These are phyloP conservation scores for Chascanopsetta lugubris DNA, from an alignment of 2,113 vertebrate species.

Conservation along the genomic window DNA sequence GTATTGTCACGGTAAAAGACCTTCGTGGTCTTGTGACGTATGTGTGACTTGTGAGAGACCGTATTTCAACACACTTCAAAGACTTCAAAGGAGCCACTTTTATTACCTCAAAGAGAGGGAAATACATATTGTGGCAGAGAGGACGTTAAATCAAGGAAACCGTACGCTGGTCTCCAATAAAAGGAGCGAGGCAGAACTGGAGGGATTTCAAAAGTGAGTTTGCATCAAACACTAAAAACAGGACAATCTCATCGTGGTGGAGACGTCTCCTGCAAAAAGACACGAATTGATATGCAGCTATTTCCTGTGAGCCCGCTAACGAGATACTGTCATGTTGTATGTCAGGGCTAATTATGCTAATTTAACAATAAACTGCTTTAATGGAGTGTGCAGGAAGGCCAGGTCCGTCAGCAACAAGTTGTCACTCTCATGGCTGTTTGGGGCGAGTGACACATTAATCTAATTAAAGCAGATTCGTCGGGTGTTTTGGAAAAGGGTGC, in stretches of 20 bases:
- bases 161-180: conserved; percentile 1
- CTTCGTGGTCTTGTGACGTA: background rate
- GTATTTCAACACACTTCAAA: background rate
- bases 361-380: conserved; percentile 54
- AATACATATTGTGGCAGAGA: background rate
- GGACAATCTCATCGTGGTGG: too few species aligned
- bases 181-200: background rate
- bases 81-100: background rate
- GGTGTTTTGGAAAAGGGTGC: conserved; percentile 37
- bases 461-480: conserved; percentile 64
- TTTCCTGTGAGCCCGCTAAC: conserved; percentile 31
- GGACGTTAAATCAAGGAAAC: conserved; percentile 6
- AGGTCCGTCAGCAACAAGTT: conserved; percentile 56
- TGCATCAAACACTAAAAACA: background rate
- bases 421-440: conserved; percentile 31
- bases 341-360: conserved; percentile 45
- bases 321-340: conserved; percentile 30
- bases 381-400: conserved; percentile 47
- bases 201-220: background rate
- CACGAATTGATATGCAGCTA: conserved; percentile 22
- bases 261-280: background rate
- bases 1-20: too few species aligned
- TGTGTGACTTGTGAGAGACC: background rate
- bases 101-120: background rate
- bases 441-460: conserved; percentile 49